Base-by-base conservation (phyloP, 2,797 vertebrate genomes). In the Thamnophis elegans region DNA sequence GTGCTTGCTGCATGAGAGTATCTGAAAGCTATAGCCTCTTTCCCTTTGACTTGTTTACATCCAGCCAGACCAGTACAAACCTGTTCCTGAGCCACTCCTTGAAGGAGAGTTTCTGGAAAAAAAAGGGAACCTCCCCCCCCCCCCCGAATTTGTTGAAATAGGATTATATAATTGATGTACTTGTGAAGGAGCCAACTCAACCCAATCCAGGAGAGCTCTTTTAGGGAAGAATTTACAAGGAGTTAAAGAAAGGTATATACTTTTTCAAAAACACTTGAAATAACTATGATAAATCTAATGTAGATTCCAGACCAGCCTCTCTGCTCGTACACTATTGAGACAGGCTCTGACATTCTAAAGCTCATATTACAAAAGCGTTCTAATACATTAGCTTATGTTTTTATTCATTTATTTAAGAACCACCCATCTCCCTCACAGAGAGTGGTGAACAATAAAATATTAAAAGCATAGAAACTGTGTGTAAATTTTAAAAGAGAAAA, bases 41-140 rank as follows among this genome's bases (percentile, higher is more conserved):
- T 89, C 53, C 36, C 1, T 22, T 90, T 54, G 85, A 54, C 54
- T 32, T 93, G 94, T 86, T 91, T 58, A 68, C 56, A 5, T 73
- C 3, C 6, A 91, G 42, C 47, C 28, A 0, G 2, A 9, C 94
- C 68, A 87, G 94, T 87, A 73, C 25, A 92, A 89, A 92, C 94
- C 82, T 94, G 94, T 86, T 68, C 73, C 89, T 93, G 85, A 93
- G 92, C 94, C 94, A 95, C 93, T 28, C 91, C 91, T 91, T 51
- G 55, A 86, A 94, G 47, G 89, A 12, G 90, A 90, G 60, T 2
- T 0, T 60, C 89, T 87, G 87, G 47, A 89, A 92, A 89, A 90
- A 73, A 73, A 7, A 3, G 22, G 22, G 42, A 42, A 42, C n/a
- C n/a, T n/a, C n/a, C n/a, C n/a, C n/a, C n/a, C n/a, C n/a, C 42